Base-by-base conservation (phyloP, 2,888 invertebrate genomes). In the Apamea sordens region DNA sequence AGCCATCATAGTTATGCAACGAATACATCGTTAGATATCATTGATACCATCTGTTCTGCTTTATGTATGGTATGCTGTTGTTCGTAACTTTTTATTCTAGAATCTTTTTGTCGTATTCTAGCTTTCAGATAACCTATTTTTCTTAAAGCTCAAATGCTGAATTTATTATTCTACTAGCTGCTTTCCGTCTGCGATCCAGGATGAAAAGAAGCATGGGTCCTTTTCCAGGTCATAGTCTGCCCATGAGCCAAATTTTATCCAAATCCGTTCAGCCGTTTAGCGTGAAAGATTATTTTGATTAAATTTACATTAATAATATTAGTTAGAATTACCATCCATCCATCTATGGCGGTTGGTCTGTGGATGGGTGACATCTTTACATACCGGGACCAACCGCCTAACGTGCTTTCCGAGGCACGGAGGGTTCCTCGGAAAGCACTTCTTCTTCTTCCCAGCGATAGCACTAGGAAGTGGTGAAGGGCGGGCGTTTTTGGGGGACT, bases 41-140 rank as follows among this genome's bases (percentile, higher is more conserved):
- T 36, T 21, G 32, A 64, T 56, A 21, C 18, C 24, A 56, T n/a
- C 56, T 36, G 2, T 50, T 64, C 32, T 64, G 36, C 1, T 64
- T 21, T 36, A 36, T 63, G 10, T 36, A 11, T 32, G 32, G 8
- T 8, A 63, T 70, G 21, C n/a, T n/a, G 41, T 50, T 70, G 50
- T 59, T 59, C 18, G 65, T 47, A 28, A 10, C 59, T 70, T 83
- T 82, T 50, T 44, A 61, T 44, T 83, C 59, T 44, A 32, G 0
- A 53, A 59, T 36, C 24, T 36, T 2, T 28, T n/a, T 1, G 7
- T 59, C 32, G n/a, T 2, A 28, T 41, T 69, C 44, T 53, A 50
- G 36, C 3, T 32, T 24, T 47, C 0, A 24, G 18, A 28, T 44
- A n/a, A 5, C 13, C 4, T 11, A 0, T 44, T 7, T 47, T 47